Base-by-base conservation (phyloP, 1,140 invertebrate species). In the Tetramorium simillimum region DNA sequence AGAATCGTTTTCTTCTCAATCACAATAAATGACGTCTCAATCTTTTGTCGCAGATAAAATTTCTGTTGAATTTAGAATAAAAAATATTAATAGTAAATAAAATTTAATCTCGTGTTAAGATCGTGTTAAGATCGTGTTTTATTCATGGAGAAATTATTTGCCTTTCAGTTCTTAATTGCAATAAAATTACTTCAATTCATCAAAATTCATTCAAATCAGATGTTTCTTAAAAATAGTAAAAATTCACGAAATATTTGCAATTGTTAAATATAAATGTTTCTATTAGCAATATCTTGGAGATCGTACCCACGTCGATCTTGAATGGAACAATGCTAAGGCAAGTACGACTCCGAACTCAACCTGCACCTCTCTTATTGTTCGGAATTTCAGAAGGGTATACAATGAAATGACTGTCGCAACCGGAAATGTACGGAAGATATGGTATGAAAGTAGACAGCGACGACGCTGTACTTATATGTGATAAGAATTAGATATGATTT, bases 391-490 rank as follows among this genome's bases (percentile, higher is more conserved):
- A 6, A 33, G 37, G 28, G 58, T 58, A 28, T 63, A 86, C 70
- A 28, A 65, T 72, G 14, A 85, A 65, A 51, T 43, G 58, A 75
- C 43, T 81, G 82, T 89, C 88, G 73, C 37, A 86, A 89, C 88
- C 81, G 88, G 88, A 89, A 89, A 69, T 78, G 21, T 75, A 40
- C 51, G 24, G 40, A 89, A 89, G 87, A 89, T 86, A 88, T 43
- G 65, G 12, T 78, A 88, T 46, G 40, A 65, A 77, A 51, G 49
- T 40, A 21, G 33, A 40, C 37, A 33, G 18, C 24, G 58, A 72
- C 28, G 49, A 28, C n/a, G 12, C 12, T 21, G 18, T 73, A 21
- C 16, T 58, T 14, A 85, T 21, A 51, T 60, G 65, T 76, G 87
- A 88, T 67, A 88, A 78, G n/a, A 33, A 88, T 85, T 88, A 75